Conservation (phyloP, 2,888 invertebrate genomes). For the Mythimna impura region DNA sequence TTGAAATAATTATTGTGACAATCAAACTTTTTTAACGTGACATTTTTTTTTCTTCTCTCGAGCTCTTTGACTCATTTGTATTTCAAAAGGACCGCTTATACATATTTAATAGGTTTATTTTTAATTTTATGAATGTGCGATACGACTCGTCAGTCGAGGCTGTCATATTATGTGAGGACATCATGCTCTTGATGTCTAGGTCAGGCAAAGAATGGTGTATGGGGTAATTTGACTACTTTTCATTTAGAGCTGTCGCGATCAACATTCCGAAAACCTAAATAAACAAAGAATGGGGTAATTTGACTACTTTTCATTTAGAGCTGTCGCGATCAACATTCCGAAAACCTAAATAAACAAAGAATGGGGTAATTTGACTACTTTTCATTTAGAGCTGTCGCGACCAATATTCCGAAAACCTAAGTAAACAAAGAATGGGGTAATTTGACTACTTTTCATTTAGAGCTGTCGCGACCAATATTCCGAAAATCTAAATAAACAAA, state of each 20-base stretch:
- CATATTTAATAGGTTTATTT: conserved; percentile 27
- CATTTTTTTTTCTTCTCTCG: conserved; percentile 3
- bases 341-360: no score
- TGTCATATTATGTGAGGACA: not conserved
- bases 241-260: not conserved
- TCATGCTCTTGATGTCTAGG: conserved; percentile 11
- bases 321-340: not conserved
- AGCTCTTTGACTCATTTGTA: conserved; percentile 16
- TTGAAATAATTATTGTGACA: conserved; percentile 20
- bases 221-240: not conserved
- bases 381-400: not conserved
- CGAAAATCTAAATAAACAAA: no score
- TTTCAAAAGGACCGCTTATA: conserved; percentile 38
- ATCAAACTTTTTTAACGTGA: conserved; percentile 15
- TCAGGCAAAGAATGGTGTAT: not conserved
- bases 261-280: not conserved
- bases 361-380: not conserved
- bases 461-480: not conserved
- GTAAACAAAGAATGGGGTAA: not conserved
- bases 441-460: not conserved
- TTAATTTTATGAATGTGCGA: conserved; percentile 30
- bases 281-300: not conserved
- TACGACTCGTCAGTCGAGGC: conserved; percentile 4
- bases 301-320: not conserved
- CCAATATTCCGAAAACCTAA: not conserved